Evolutionary conservation across 2,797 vertebrate genomes (phyloP), one percentile per base, ranked within the genome.

Genomic region (Alcedo quadribrachys): DNA sequence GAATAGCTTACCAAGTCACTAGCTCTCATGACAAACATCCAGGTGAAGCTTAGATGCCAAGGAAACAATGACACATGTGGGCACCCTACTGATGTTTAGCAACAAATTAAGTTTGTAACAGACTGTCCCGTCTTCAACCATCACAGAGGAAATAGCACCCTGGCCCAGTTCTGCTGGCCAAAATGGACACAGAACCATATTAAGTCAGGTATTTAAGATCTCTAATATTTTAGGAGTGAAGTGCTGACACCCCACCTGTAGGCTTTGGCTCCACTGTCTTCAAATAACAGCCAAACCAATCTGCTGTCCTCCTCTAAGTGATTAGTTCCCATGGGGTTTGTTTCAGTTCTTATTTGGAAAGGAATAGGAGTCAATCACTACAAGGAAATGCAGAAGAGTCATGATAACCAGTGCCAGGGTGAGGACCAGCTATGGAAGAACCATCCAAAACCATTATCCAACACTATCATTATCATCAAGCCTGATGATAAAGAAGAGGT

Each of bases 1-100:
- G 87, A 92, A 82, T 45, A 76, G 60, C 76, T 92, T 50, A 85
- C 27, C 46, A 65, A 35, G 46, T 73, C 81, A 80, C 77, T 87
- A 82, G 67, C 68, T 80, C 46, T 65, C 37, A 43, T 45, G 69
- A 78, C 87, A 90, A 80, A 77, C n/a, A 55, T 73, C 32, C 88
- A 84, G 83, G 69, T 37, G 43, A 89, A 60, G 43, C 57, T 68
- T 61, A 65, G 46, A 60, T 81, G 69, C 88, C 85, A 89, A 69
- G 46, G 87, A 87, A 84, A 93, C 74, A 91, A 73, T 20, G 46
- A 61, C 42, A 40, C 37, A 21, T 0, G 6, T 8, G 76, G 55
- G 16, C 33, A 30, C 63, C 25, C 51, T 63, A 55, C 40, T 37
- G 22, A 25, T 70, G 54, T 54, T 90, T 54, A 92, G 61, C n/a